Evolutionary conservation across 2,113 vertebrate species (phyloP), one percentile per base, ranked within the genome.

Genomic region (Craseonycteris thonglongyai): DNA sequence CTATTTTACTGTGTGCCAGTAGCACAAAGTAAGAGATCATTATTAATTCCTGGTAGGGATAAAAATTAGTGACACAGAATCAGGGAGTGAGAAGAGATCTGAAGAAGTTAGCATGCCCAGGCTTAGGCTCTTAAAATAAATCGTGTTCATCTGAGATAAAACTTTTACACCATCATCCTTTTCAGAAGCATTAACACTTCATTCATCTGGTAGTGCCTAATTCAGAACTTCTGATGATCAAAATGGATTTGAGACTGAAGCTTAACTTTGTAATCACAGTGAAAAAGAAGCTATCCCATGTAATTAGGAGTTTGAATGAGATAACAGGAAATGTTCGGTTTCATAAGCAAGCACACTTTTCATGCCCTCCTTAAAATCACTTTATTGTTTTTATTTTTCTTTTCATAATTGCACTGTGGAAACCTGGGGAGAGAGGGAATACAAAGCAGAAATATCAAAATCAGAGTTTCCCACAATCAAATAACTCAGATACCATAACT

Each of bases 221-320:
- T 90, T 94, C 56, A 72, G 61, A 95, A 75, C 56, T 93, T 84
- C 42, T 83, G 28, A 82, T 87, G 11, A 79, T 84, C 54, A 88
- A 74, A 69, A 89, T 80, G 59, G 15, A 78, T 68, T 33, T 80
- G 40, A 42, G 40, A 75, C 56, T 88, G 18, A 88, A 51, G 33
- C 54, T 82, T 94, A 47, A 51, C 47, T 72, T 95, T 85, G 30
- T 79, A 95, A 71, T 69, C 61, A 58, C 15, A 66, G 38, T 84
- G 14, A 66, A 49, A 45, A 68, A 59, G 9, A 88, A 80, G 13
- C 82, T 78, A 86, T 56, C 88, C 75, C 81, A 30, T 51, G 24
- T 24, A 82, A 82, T 40, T 83, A 56, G 69, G 4, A 28, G 56
- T 92, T 90, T 90, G 58, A 59, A 59, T 11, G 85, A 87, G 30